Conservation (phyloP, 2,797 vertebrate genomes). For the Siniperca obscura region DNA sequence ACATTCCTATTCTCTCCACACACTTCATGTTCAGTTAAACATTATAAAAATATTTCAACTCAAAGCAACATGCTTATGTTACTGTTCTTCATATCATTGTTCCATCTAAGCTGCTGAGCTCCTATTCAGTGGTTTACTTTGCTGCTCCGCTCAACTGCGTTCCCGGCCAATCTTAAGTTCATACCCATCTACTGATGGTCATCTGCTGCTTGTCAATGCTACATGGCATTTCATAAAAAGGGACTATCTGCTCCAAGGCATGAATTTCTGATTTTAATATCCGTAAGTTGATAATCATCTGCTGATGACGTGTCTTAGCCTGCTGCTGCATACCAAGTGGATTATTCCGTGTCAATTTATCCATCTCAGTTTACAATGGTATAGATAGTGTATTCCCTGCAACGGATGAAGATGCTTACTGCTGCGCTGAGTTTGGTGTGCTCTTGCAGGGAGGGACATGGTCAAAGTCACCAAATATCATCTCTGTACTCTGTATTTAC, state of each 20-base stretch:
- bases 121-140: neutral
- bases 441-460: neutral
- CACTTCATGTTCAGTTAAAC: neutral
- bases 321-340: constrained; percentile 36
- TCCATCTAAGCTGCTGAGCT: constrained; percentile 12
- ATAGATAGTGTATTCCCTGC: constrained; percentile 9
- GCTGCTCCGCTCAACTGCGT: constrained; percentile 6
- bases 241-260: constrained; percentile 18
- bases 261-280: constrained; percentile 53
- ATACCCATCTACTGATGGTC: constrained; percentile 13
- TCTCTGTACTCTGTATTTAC: neutral
- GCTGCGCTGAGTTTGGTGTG: neutral
- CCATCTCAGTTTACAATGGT: constrained; percentile 5
- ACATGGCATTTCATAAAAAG: constrained; percentile 41
- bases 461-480: neutral
- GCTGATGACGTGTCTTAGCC: constrained; percentile 12
- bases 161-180: neutral
- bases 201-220: constrained; percentile 22
- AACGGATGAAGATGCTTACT: constrained; percentile 6
- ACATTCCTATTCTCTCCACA: neutral
- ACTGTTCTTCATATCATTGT: neutral
- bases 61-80: neutral
- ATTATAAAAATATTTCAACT: neutral
- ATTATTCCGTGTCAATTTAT: constrained; percentile 37
- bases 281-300: constrained; percentile 58